These are phyloP conservation scores for Sphaerophoria taeniata DNA, from an alignment of 2,888 invertebrate genomes.

Conservation along the genomic window DNA sequence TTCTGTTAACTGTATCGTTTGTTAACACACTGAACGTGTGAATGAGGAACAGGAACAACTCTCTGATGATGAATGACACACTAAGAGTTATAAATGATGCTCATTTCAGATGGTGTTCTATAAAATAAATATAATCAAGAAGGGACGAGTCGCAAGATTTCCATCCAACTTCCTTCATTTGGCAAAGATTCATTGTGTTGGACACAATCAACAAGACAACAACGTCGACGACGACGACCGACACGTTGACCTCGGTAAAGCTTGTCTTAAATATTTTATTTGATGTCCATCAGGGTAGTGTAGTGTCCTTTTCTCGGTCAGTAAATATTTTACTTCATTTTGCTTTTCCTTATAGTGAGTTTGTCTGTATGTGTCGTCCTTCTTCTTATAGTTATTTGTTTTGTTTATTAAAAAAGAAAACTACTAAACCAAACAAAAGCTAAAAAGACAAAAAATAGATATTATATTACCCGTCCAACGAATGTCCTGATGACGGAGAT, in stretches of 20 bases:
- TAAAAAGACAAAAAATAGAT: background rate
- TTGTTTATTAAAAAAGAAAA: slow-evolving; percentile 51
- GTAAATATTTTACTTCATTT: slow-evolving; percentile 19
- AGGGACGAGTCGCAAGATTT: background rate
- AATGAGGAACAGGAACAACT: slow-evolving; percentile 36
- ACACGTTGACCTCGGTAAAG: background rate
- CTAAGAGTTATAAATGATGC: slow-evolving; percentile 62
- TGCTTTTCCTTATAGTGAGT: background rate
- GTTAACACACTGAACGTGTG: slow-evolving; percentile 49
- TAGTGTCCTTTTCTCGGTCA: slow-evolving; percentile 31
- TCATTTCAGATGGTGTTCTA: slow-evolving; percentile 53
- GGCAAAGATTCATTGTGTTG: background rate
- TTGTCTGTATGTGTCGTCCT: background rate
- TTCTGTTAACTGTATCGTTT: slow-evolving; percentile 43
- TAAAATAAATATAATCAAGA: slow-evolving; percentile 59
- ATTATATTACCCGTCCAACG: background rate
- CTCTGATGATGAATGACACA: slow-evolving; percentile 58
- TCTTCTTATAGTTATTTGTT: slow-evolving; percentile 27
- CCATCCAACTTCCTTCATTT: background rate
- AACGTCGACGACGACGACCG: background rate
- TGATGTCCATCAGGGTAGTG: background rate
- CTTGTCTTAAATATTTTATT: slow-evolving; percentile 43
- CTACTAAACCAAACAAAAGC: background rate
- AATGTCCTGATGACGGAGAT: too few relatives aligned
- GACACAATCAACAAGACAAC: background rate